Evolutionary conservation across 2,888 invertebrate species (phyloP), one percentile per base, ranked within the genome.

Genomic region (Hofmannophila pseudospretella): DNA sequence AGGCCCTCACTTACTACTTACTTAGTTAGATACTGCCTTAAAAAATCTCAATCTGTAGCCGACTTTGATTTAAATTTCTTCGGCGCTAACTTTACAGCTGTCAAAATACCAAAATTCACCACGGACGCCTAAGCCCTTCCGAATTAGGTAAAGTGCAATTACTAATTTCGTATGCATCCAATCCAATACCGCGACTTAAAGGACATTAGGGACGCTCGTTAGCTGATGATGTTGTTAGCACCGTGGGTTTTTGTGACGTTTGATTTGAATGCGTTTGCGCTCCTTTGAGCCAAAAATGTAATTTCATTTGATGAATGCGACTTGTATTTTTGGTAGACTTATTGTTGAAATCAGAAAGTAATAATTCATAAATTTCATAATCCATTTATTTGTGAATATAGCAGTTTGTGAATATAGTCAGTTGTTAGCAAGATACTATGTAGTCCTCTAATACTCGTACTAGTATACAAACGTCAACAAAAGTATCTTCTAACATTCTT

Each of bases 151-250:
- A 45, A 51, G 54, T 56, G 70, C 67, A 79, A 85, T 85, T 82
- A 84, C 70, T 78, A 72, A 85, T 84, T 84, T 71, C 44, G 71
- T 78, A 84, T 78, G 85, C 69, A 54, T 67, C 74, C 68, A 75
- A 74, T 75, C 69, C 77, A 79, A 82, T 78, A 76, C 67, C 49
- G 61, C 56, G 66, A 61, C 58, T 72, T 67, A 71, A 74, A 70
- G 54, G 64, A 69, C 55, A 76, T 82, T 80, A 70, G 77, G 46
- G 51, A 79, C 66, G 84, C 82, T 76, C 49, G 77, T 81, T 80
- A 65, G 36, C 25, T 61, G 53, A 80, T 75, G 70, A 79, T 73
- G 77, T 82, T 80, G 80, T 84, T 82, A 80, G 75, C 65, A 67
- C 42, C 57, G 45, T 60, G 38, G 37, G 54, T 76, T 78, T 77